Evolutionary conservation across 1,140 invertebrate genomes (phyloP), one percentile per base, ranked within the genome.

Genomic region (Probaryconus sp.): DNA sequence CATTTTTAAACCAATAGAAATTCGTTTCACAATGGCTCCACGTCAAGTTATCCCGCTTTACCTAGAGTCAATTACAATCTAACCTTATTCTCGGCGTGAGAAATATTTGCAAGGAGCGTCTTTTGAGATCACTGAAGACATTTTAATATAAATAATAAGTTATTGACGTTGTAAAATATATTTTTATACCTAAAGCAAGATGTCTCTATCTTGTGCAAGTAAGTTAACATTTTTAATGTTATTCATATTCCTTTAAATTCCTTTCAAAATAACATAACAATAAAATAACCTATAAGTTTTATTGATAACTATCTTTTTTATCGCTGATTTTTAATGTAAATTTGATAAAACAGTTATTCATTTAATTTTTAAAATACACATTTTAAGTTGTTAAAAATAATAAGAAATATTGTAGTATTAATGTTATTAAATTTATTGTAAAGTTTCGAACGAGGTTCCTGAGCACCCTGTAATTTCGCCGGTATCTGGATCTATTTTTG

Each of bases 391-490:
- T n/a, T n/a, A n/a, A n/a, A 38, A 16, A 11, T 5, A 16, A 18
- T 14, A 38, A 13, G 14, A 38, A 38, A 10, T 16, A 16, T 16
- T 7, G 14, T 13, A 38, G 3, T 7, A 5, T 38, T 38, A 6
- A 3, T 13, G n/a, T n/a, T n/a, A n/a, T n/a, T n/a, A n/a, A n/a
- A n/a, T 33, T 38, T 53, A 2, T 90, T 21, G 5, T 90, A 80
- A 86, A 95, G 96, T 99, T 89, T 97, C 95, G 43, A 98, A 98
- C 87, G 97, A 99, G 89, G 94, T 97, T 18, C 97, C 98, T 42
- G 98, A 99, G 81, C 92, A 95, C 72, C 97, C 98, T 5, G 97
- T 99, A 0, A 92, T 99, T 24, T 99, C 98, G 0, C 96, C 97
- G 7, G 92, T 93, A 0, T 99, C 98, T 7, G 98, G 98, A 28